phyloP scores from a whole-genome alignment of 1,140 invertebrate species.

The Aphelenchoides fujianensis region DNA sequence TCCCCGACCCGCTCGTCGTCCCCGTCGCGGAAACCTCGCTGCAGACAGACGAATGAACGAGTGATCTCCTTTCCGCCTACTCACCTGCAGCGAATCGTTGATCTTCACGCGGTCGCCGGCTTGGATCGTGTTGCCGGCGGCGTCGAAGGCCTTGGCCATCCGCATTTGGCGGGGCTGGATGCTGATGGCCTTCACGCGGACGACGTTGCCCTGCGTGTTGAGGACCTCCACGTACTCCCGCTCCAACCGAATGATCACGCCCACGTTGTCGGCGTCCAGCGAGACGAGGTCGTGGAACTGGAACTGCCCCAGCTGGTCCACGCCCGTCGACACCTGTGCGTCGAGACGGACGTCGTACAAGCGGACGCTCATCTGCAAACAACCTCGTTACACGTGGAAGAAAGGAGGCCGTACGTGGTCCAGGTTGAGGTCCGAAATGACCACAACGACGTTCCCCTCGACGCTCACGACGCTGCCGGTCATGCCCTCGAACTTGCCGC shows the following conservation, averaged over 20 bases:
- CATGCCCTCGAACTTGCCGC: conserved; percentile 91
- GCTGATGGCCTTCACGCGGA: conserved; percentile 83
- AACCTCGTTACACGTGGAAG: conserved; percentile 13
- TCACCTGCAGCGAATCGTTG: conserved; percentile 68
- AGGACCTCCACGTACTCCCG: conserved; percentile 85
- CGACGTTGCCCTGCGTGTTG: conserved; percentile 76
- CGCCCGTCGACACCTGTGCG: conserved; percentile 92
- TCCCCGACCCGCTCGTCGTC: conserved; percentile 79
- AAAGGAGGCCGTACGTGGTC: conserved; percentile 73
- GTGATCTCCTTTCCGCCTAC: background rate
- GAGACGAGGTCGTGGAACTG: conserved; percentile 96
- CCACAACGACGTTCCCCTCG: conserved; percentile 81
- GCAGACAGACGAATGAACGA: background rate
- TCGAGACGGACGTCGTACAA: conserved; percentile 88
- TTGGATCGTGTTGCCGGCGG: conserved; percentile 85
- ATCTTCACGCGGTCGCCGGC: conserved; percentile 92
- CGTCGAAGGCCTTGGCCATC: conserved; percentile 80
- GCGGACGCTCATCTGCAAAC: conserved; percentile 66
- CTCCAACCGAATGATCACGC: conserved; percentile 89
- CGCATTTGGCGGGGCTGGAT: conserved; percentile 81
- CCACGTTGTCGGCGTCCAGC: conserved; percentile 85
- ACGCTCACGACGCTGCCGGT: conserved; percentile 93
- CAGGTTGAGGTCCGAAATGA: conserved; percentile 94
- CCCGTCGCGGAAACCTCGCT: conserved; percentile 28
- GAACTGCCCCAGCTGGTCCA: conserved; percentile 92